A percentile compares a stretch with the other conserved stretches of the same genome.
phyloP scores from a whole-genome alignment of 2,797 vertebrate genomes.

The Pseudochirops corinnae region DNA sequence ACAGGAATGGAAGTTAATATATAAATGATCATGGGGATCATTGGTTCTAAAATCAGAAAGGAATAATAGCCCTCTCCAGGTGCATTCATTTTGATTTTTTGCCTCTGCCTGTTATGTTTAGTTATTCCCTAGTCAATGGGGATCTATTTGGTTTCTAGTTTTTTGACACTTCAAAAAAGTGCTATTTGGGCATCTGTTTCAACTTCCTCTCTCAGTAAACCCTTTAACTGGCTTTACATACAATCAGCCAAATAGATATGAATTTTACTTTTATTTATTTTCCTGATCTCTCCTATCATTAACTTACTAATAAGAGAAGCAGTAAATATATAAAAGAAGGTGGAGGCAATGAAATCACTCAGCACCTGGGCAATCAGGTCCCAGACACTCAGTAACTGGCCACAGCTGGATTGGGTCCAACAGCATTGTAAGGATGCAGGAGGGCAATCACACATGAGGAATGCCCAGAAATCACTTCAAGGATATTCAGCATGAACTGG shows the following conservation, averaged over 20 bases:
- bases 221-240: background rate
- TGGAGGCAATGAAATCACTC: background rate
- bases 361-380: background rate
- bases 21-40: background rate
- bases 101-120: background rate
- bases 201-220: background rate
- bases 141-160: background rate
- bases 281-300: background rate
- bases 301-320: background rate
- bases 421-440: background rate
- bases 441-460: background rate
- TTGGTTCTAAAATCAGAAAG: background rate
- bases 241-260: background rate
- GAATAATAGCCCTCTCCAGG: background rate
- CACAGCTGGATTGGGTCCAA: background rate
- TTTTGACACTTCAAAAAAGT: background rate
- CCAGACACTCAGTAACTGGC: background rate
- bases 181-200: background rate
- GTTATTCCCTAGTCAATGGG: background rate
- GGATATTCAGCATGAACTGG: background rate
- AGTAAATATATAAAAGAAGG: background rate
- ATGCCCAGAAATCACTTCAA: background rate
- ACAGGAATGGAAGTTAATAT: background rate
- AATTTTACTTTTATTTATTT: background rate
- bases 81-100: background rate